Evolutionary conservation across 2,888 invertebrate species (phyloP).

Genomic region (Pedicia rivosa): DNA sequence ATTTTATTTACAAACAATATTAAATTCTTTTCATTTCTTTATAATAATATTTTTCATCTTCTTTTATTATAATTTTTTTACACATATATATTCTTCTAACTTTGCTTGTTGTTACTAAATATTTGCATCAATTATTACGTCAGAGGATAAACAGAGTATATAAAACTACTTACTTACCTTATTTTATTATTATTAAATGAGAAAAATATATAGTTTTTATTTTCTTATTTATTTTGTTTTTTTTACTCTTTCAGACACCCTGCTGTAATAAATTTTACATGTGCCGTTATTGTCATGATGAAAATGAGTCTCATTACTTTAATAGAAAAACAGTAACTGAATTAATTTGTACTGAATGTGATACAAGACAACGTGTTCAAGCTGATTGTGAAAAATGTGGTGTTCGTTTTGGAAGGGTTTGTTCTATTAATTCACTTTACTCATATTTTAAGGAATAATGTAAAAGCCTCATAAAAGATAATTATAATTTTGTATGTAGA

Average conservation of each 20-base stretch:
- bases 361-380: slow-evolving; percentile 64
- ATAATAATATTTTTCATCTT: no score
- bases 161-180: neutral
- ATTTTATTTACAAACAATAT: no score
- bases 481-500: no score
- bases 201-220: no score
- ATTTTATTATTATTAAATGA: neutral
- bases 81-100: neutral
- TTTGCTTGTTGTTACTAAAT: neutral
- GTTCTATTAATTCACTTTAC: slow-evolving; percentile 1
- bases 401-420: slow-evolving; percentile 63
- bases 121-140: no score
- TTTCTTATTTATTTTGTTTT: slow-evolving; percentile 5
- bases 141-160: no score
- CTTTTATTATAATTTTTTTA: no score
- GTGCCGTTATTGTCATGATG: slow-evolving; percentile 83
- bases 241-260: slow-evolving; percentile 49
- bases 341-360: slow-evolving; percentile 68
- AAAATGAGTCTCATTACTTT: slow-evolving; percentile 67
- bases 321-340: slow-evolving; percentile 71
- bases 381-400: slow-evolving; percentile 63
- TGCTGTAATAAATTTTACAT: slow-evolving; percentile 80
- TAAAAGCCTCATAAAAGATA: neutral
- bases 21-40: no score
- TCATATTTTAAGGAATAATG: no score